Evolutionary conservation across 1,140 invertebrate genomes (phyloP).

Genomic region (Drosophila kurseongensis): DNA sequence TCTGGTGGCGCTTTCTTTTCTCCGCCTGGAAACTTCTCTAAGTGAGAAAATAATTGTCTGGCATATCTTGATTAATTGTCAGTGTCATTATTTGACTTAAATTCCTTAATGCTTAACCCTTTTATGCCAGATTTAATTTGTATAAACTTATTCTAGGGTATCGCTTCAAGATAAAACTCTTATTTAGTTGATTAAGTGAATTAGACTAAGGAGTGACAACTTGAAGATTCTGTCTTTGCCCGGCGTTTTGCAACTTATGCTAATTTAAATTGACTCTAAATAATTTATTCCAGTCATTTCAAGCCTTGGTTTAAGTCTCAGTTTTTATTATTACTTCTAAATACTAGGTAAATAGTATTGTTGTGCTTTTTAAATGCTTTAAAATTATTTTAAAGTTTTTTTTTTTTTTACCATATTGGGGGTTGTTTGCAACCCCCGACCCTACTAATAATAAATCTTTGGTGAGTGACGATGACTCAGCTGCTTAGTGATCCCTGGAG

Average conservation of each 20-base stretch:
- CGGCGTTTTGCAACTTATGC: no score
- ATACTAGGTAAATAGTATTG: no score
- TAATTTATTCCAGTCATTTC: no score
- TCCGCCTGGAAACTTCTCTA: conserved; percentile 15
- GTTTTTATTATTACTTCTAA: no score
- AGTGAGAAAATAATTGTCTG: conserved; percentile 19
- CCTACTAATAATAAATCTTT: conserved; percentile 40
- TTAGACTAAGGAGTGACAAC: no score
- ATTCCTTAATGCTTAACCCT: background rate
- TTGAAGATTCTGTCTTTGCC: no score
- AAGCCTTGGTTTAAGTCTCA: no score
- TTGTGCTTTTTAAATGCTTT: no score
- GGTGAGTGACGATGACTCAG: conserved; percentile 36
- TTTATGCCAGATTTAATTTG: conserved; percentile 2
- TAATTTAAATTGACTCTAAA: no score
- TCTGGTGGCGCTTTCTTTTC: conserved; percentile 26
- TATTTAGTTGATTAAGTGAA: no score
- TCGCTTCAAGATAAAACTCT: background rate
- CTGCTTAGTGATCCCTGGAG: conserved; percentile 40
- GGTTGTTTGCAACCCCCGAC: background rate
- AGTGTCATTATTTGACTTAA: conserved; percentile 21
- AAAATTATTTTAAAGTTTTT: no score
- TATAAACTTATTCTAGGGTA: background rate
- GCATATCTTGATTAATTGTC: conserved; percentile 34
- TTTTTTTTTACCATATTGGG: no score